Base-by-base conservation (phyloP, 1,140 invertebrate species). In the Hirudo medicinalis region DNA sequence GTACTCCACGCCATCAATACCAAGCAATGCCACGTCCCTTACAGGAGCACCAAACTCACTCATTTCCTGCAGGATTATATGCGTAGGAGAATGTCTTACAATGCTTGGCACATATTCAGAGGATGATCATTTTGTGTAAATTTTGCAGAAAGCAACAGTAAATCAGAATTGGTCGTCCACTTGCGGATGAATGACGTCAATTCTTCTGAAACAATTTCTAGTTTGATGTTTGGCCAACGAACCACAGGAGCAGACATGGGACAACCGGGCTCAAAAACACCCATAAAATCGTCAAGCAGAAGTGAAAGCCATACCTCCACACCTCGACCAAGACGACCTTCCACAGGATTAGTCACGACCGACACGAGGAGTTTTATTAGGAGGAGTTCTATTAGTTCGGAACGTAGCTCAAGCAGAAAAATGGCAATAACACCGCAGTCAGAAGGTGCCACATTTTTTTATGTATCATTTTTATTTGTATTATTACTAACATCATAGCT, bases 31-130 rank as follows among this genome's bases (percentile, higher is more conserved):
- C 69, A 70, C 43, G n/a, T 43, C 22, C 69, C 69, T 53, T 70
- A 53, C 49, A 40, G 69, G 25, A 53, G 43, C 15, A 53, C 69
- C 19, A 70, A 54, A 53, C 43, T 70, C 17, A 70, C 69, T 5
- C 69, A 70, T 49, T 20, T 70, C n/a, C 69, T 70, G 27, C 69
- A 70, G 53, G 69, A 70, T 53, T 40, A 36, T 13, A 25, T 70
- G 11, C 22, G 69, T 70, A 53, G 43, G 57, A 63, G 22, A 63
- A 20, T 13, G 22, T n/a, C 19, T 63, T n/a, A 32, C 25, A 63
- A 63, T 63, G 22, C 22, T n/a, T 6, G 8, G 3, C 57, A 63
- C 15, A 15, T 63, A 15, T 36, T 36, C 32, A 36, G 32, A 36
- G 32, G 6, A 36, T 36, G 9, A 63, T 63, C 4, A 63, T 20